A percentile compares a stretch with the other conserved stretches of the same genome.
Conservation (phyloP, 2,797 vertebrate genomes). For the Poecilia velifera region DNA sequence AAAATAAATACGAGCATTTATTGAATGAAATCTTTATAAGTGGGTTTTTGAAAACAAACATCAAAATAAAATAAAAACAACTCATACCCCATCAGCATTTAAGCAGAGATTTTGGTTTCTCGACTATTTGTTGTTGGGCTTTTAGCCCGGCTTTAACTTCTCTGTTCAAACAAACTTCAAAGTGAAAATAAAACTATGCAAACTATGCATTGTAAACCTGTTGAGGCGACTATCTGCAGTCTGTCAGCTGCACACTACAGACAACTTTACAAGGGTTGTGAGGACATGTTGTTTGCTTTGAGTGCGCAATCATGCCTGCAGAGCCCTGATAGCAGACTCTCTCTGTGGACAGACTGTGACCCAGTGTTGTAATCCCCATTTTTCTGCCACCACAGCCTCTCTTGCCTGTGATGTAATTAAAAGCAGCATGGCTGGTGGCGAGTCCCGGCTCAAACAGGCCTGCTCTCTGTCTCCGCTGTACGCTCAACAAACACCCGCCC, state of each 20-base stretch:
- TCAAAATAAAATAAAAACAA: not conserved
- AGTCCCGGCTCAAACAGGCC: slow-evolving; percentile 37
- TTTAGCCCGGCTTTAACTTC: not conserved
- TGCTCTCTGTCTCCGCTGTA: slow-evolving; percentile 36
- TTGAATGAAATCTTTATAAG: not conserved
- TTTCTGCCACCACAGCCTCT: slow-evolving; percentile 43
- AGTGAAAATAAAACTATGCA: not conserved
- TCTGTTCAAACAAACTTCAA: not conserved
- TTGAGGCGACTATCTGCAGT: slow-evolving; percentile 12
- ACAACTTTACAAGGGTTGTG: slow-evolving; percentile 34
- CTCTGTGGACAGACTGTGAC: slow-evolving; percentile 40
- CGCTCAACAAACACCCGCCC: not conserved
- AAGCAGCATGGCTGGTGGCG: slow-evolving; percentile 31
- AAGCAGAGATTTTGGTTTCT: not conserved
- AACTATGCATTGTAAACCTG: slow-evolving; percentile 19
- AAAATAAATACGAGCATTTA: not conserved
- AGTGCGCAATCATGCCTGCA: slow-evolving; percentile 47
- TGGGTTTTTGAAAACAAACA: not conserved
- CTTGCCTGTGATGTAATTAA: slow-evolving; percentile 55
- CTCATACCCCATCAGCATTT: not conserved
- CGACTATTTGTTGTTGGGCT: not conserved
- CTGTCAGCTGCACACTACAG: slow-evolving; percentile 32
- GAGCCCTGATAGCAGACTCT: slow-evolving; percentile 55
- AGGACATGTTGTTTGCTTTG: slow-evolving; percentile 53
- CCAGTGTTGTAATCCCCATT: slow-evolving; percentile 54